Percentiles rank a stretch among this genome's conserved stretches.
Conservation (phyloP, 2,797 vertebrate species). For the Sebastiscus tertius region DNA sequence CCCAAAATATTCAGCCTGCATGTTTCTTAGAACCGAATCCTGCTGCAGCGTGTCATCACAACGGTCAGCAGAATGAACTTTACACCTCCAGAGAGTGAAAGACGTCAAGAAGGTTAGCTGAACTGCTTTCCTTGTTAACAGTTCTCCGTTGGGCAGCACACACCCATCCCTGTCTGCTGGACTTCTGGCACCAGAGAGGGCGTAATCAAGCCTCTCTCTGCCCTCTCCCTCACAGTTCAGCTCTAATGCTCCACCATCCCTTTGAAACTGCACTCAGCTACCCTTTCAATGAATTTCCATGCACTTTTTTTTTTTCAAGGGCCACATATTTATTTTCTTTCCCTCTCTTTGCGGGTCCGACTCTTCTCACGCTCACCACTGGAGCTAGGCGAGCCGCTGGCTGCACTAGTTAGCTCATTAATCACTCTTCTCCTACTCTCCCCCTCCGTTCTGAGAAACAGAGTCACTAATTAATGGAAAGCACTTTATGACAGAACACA, state of each 20-base stretch:
- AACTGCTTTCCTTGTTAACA: slow-evolving; percentile 39
- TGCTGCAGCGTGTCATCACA: neutral
- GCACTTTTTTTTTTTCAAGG: slow-evolving; percentile 36
- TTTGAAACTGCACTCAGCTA: slow-evolving; percentile 62
- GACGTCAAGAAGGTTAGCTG: slow-evolving; percentile 15
- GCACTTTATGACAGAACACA: slow-evolving; percentile 74
- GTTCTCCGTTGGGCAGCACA: slow-evolving; percentile 46
- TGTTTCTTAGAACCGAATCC: neutral
- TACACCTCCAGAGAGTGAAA: neutral
- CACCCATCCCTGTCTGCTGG: slow-evolving; percentile 64
- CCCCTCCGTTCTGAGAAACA: slow-evolving; percentile 61
- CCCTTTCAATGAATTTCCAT: slow-evolving; percentile 61
- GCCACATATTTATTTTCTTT: slow-evolving; percentile 70
- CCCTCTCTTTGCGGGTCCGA: slow-evolving; percentile 46
- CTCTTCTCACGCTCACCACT: slow-evolving; percentile 60
- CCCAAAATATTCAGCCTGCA: neutral
- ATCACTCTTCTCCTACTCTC: slow-evolving; percentile 65
- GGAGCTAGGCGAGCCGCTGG: slow-evolving; percentile 47
- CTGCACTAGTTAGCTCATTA: slow-evolving; percentile 61
- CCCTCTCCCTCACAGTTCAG: slow-evolving; percentile 62
- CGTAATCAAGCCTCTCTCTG: slow-evolving; percentile 54
- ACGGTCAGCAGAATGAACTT: neutral
- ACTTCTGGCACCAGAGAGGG: slow-evolving; percentile 65
- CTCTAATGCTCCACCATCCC: slow-evolving; percentile 51
- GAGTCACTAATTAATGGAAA: slow-evolving; percentile 79